Conservation (phyloP, 2,888 invertebrate genomes). For the Rhagium mordax region DNA sequence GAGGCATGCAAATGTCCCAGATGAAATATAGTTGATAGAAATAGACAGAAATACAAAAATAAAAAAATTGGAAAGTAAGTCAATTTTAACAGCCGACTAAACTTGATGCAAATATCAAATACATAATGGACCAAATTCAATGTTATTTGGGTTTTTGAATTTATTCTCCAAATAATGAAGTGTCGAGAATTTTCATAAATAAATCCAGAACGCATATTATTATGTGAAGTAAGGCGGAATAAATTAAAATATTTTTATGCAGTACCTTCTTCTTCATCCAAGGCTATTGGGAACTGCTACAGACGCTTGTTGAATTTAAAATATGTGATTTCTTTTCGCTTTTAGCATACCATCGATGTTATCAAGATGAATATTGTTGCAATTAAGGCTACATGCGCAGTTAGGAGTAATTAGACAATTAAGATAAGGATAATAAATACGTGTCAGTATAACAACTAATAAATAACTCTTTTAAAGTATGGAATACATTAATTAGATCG, state of each 20-base stretch:
- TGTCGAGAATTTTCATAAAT: not conserved
- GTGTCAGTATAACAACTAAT: not conserved
- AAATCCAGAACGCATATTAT: not conserved
- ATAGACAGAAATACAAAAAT: too few species aligned
- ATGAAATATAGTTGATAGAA: too few species aligned
- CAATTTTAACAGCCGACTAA: too few species aligned
- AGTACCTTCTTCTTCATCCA: not conserved
- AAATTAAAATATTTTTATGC: constrained; percentile 12
- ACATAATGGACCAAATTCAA: too few species aligned
- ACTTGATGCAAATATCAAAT: too few species aligned
- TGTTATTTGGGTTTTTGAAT: too few species aligned
- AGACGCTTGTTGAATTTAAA: constrained; percentile 18
- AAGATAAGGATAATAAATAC: not conserved
- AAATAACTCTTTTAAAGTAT: too few species aligned
- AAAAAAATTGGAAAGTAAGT: too few species aligned
- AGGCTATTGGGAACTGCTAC: not conserved
- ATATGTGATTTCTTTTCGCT: constrained; percentile 4
- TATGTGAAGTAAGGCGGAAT: not conserved
- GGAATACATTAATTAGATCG: too few species aligned
- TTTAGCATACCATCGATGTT: not conserved
- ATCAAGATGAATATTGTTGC: not conserved
- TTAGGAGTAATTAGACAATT: not conserved
- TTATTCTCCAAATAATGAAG: not conserved
- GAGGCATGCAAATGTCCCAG: too few species aligned
- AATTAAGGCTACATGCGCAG: not conserved